Evolutionary conservation across 2,113 vertebrate species (phyloP).

Genomic region (Mesitornis unicolor): DNA sequence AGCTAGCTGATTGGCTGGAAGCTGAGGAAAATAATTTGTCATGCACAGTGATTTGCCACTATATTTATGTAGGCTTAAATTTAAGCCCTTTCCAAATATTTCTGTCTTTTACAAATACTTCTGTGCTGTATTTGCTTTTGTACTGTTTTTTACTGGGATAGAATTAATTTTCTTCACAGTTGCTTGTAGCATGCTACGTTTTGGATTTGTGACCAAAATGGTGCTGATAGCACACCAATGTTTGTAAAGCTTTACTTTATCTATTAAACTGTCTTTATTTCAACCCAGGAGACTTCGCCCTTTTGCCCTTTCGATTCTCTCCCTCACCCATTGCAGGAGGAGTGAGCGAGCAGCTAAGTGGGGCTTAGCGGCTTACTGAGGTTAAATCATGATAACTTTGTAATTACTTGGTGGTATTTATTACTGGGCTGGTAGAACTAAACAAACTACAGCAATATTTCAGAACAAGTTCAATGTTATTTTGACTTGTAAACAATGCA

Average conservation of each 20-base stretch:
- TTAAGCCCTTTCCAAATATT: neutral
- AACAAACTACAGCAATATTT: neutral
- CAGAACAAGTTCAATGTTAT: neutral
- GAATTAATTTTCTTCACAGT: neutral
- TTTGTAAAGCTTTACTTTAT: neutral
- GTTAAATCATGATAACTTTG: neutral
- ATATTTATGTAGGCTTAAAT: slow-evolving; percentile 7
- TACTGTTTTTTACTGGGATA: neutral
- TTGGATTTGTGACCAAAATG: neutral
- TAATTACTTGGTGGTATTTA: neutral
- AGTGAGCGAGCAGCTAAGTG: fast-evolving
- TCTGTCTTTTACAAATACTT: neutral
- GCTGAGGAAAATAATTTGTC: slow-evolving; percentile 10
- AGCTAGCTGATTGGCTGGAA: neutral
- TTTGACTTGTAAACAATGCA: neutral
- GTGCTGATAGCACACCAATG: neutral
- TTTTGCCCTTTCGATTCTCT: neutral
- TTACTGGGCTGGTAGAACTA: neutral
- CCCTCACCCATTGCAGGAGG: fast-evolving
- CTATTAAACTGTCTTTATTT: neutral
- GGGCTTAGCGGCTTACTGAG: neutral
- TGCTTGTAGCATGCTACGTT: neutral
- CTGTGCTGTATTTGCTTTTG: neutral
- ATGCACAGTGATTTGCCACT: neutral
- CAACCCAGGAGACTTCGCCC: neutral